A percentile compares a stretch with the other conserved stretches of the same genome.
These are phyloP conservation scores for Chrysodeixis includens DNA, from an alignment of 2,888 invertebrate genomes.

Conservation along the genomic window DNA sequence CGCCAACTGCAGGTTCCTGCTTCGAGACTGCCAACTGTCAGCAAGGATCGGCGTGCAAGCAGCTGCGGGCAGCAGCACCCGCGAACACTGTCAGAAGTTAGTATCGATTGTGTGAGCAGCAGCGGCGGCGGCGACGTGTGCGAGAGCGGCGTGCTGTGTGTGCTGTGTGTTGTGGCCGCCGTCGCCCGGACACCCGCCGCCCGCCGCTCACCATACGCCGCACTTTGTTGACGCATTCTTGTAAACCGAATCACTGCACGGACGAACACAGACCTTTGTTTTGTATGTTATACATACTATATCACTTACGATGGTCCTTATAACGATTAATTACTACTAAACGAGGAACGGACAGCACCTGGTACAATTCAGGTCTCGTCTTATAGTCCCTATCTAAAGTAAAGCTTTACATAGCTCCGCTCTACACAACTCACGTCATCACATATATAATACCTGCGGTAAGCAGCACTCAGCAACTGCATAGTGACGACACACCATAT, in stretches of 20 bases:
- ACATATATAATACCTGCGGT: neutral
- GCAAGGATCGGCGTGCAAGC: slow-evolving; percentile 5
- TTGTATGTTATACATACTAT: neutral
- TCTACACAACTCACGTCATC: neutral
- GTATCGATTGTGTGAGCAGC: slow-evolving; percentile 47
- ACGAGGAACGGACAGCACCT: neutral
- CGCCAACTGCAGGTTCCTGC: slow-evolving; percentile 13
- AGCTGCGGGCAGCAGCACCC: slow-evolving; percentile 8
- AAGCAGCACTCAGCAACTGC: neutral
- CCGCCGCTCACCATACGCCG: slow-evolving; percentile 11
- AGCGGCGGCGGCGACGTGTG: slow-evolving; percentile 11
- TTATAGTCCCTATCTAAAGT: neutral
- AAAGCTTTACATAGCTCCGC: neutral
- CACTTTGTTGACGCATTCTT: neutral
- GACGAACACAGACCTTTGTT: neutral
- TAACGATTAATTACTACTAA: neutral
- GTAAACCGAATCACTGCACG: neutral
- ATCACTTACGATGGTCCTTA: neutral
- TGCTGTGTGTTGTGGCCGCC: slow-evolving; percentile 40
- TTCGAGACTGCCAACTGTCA: slow-evolving; percentile 19
- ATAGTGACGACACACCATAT: neutral
- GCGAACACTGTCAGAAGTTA: slow-evolving; percentile 36
- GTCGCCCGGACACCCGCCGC: slow-evolving; percentile 45
- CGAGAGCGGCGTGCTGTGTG: slow-evolving; percentile 13
- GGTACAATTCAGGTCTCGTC: neutral